A percentile compares a stretch with the other conserved stretches of the same genome.
Conservation (phyloP, 2,888 invertebrate species). For the Stictocephala bisonia region DNA sequence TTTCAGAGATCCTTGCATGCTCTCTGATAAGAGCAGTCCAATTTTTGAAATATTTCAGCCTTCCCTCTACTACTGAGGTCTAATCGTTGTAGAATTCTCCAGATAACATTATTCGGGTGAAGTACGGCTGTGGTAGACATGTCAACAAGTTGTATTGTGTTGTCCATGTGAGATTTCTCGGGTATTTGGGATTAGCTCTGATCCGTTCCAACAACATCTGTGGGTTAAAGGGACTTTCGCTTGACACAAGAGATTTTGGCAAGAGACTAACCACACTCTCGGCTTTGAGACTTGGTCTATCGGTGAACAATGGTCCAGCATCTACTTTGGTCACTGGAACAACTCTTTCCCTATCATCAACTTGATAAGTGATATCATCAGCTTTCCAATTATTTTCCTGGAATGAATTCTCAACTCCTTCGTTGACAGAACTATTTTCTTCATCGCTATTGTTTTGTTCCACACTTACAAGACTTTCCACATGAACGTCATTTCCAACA, state of each 20-base stretch:
- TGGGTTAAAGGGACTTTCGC: conserved; percentile 72
- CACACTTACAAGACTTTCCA: neutral
- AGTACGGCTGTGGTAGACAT: conserved; percentile 84
- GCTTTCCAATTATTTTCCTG: conserved; percentile 36
- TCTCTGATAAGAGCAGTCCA: too few relatives aligned
- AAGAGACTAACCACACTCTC: conserved; percentile 62
- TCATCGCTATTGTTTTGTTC: conserved; percentile 7
- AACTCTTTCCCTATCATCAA: conserved; percentile 47
- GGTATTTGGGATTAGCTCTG: conserved; percentile 70
- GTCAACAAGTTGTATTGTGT: conserved; percentile 76
- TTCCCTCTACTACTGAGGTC: too few relatives aligned
- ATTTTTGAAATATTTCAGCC: too few relatives aligned
- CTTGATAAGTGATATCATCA: conserved; percentile 45
- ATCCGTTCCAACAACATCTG: conserved; percentile 78
- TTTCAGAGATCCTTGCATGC: too few relatives aligned
- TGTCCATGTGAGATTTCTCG: conserved; percentile 72
- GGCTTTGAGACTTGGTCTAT: conserved; percentile 27
- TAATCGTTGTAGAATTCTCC: conserved; percentile 76
- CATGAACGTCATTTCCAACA: neutral
- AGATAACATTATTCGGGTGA: conserved; percentile 80
- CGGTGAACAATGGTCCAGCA: conserved; percentile 45
- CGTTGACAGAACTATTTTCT: neutral
- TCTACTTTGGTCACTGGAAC: conserved; percentile 35
- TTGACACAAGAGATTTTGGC: conserved; percentile 70
- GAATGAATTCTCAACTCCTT: neutral